Evolutionary conservation across 2,888 invertebrate genomes (phyloP).

Genomic region (Boloria selene): DNA sequence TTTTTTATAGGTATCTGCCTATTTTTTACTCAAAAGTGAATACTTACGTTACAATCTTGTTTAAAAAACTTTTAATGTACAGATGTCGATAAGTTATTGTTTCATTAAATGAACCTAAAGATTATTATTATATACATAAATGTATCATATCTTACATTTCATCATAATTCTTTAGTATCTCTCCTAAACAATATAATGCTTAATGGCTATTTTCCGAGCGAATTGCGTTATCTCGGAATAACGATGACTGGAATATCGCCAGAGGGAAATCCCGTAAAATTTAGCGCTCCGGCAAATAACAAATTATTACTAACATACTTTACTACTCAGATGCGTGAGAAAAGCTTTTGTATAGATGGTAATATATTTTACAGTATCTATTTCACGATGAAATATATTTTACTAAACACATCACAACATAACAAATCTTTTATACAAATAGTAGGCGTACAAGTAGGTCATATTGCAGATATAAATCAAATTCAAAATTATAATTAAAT

Average conservation of each 20-base stretch:
- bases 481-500: too few species aligned
- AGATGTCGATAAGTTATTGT: too few species aligned
- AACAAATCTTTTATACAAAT: too few species aligned
- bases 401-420: too few species aligned
- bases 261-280: slow-evolving; percentile 50
- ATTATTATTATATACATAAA: too few species aligned
- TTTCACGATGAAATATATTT: background rate
- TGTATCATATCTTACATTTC: background rate
- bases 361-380: background rate
- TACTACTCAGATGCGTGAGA: slow-evolving; percentile 26
- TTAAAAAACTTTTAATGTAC: too few species aligned
- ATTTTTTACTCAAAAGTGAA: too few species aligned
- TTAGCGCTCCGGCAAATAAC: slow-evolving; percentile 50
- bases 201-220: slow-evolving; percentile 58
- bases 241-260: slow-evolving; percentile 61
- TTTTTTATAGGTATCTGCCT: too few species aligned
- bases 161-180: slow-evolving; percentile 18
- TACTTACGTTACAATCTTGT: too few species aligned
- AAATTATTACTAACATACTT: slow-evolving; percentile 55
- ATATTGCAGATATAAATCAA: too few species aligned
- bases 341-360: slow-evolving; percentile 22
- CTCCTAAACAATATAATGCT: slow-evolving; percentile 47
- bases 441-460: too few species aligned
- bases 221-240: slow-evolving; percentile 56
- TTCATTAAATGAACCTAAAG: too few species aligned